A percentile compares a stretch with the other conserved stretches of the same genome.
phyloP scores from a whole-genome alignment of 2,113 vertebrate species.

The Ornithorhynchus anatinus region DNA sequence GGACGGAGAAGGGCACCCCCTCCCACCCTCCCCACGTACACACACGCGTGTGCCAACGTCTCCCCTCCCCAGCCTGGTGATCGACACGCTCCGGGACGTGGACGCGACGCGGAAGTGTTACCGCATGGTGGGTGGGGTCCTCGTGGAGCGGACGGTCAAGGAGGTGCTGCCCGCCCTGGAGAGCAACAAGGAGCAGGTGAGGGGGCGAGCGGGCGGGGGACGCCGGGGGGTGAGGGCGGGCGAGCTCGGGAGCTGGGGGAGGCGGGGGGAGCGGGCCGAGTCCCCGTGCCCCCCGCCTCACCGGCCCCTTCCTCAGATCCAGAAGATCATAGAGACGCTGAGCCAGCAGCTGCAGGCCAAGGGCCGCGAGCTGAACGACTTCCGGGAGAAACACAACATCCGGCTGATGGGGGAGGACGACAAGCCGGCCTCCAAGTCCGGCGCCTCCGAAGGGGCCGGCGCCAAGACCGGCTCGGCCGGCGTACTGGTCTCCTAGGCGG shows the following conservation, averaged over 20 bases:
- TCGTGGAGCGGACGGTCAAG: constrained; percentile 91
- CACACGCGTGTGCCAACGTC: no score
- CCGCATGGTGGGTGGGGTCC: constrained; percentile 87
- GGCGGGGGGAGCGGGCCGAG: no score
- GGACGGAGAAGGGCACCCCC: neutral
- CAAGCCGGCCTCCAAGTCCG: constrained; percentile 73
- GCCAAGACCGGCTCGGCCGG: constrained; percentile 77
- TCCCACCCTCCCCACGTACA: neutral
- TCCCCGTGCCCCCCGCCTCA: no score
- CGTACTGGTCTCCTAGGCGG: constrained; percentile 86
- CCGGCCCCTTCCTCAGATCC: constrained; percentile 63
- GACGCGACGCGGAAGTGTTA: constrained; percentile 86
- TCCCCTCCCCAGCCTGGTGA: constrained; percentile 80
- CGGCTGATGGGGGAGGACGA: constrained; percentile 88
- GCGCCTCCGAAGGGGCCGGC: constrained; percentile 71
- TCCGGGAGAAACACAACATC: constrained; percentile 92
- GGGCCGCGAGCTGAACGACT: constrained; percentile 90
- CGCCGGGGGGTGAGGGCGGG: neutral
- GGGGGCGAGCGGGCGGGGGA: neutral
- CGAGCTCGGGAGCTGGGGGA: neutral
- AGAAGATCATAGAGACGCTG: constrained; percentile 82
- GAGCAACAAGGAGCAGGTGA: constrained; percentile 90
- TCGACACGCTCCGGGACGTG: constrained; percentile 89
- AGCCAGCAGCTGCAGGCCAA: constrained; percentile 86
- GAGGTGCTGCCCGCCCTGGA: constrained; percentile 91